Evolutionary conservation across 1,140 invertebrate genomes (phyloP), one percentile per base, ranked within the genome.

Genomic region (Anastrepha ludens): DNA sequence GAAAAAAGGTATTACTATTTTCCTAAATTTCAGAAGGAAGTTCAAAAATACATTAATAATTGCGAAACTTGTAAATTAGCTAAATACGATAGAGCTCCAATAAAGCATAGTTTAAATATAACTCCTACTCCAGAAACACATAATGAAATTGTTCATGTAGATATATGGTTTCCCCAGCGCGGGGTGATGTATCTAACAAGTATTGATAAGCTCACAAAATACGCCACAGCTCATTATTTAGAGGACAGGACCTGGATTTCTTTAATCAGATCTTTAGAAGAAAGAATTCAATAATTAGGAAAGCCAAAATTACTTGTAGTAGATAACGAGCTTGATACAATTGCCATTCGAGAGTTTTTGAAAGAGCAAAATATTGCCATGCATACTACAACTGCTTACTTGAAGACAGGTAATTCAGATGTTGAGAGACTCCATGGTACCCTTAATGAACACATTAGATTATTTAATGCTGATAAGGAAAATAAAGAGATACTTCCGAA

Each of bases 41-140:
- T 29, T 29, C 29, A 29, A 29, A 29, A 29, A 29, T 86, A 60
- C 2, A 60, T 29, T 0, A 29, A 29, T 29, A 29, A 29, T 29
- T 29, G 29, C 1, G 29, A 1, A 29, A 29, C 1, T 0, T 29
- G 29, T 29, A 29, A 29, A 1, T 29, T 29, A 29, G 47, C 85
- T 2, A 86, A 86, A 20, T 86, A 64, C 39, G 86, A 87, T 11
- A 41, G 86, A 47, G 67, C 67, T 0, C 86, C 62, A n/a, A 50
- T 47, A 13, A 44, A 64, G 67, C 62, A 60, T 15, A 70, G 1
- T 44, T 87, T 29, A 1, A 29, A 29, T 1, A 1, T 29, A 29
- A 29, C 29, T 0, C 29, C 29, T 29, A 29, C 29, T 29, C 29
- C 29, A 29, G n/a, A 29, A 29, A 29, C 29, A 29, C 29, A 29